Base-by-base conservation (phyloP, 2,113 vertebrate genomes). In the Oreotrochilus melanogaster region DNA sequence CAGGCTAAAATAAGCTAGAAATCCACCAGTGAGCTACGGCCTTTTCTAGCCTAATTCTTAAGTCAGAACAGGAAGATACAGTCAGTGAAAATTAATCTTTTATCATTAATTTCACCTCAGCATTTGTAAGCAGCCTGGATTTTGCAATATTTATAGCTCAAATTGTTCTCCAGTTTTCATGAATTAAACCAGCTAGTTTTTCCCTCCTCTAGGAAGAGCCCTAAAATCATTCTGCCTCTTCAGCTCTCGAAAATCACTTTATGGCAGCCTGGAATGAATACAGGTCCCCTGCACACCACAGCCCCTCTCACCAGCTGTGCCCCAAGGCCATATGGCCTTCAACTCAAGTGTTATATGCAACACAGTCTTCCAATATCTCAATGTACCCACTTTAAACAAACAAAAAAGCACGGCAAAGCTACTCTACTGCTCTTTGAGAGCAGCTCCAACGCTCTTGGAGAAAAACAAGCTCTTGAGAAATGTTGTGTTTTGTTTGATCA, bases 241-340 rank as follows among this genome's bases (percentile, higher is more conserved):
- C 43, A 42, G 33, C 37, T 73, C 35, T 51, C 1, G 0, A 47
- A n/a, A 67, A 24, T 4, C n/a, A 17, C 43, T 33, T 62, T 18
- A 19, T 10, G n/a, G n/a, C 45, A 73, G 42, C 11, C 42, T 33
- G 48, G 21, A 27, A 71, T 54, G 45, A 79, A 18, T 9, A 10
- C 30, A 54, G 19, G 22, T 8, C 11, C 39, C 18, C 25, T 22
- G 17, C 4, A 8, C 5, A 18, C 11, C 0, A 0, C n/a, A 51
- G 12, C 7, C 31, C 30, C 24, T 66, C 31, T 67, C 53, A 56
- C 21, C 53, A 78, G 39, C 14, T 12, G 11, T 30, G 33, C 22
- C 54, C 54, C 54, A 42, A 78, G 15, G 45, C 42, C 30, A 11
- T 4, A 30, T 3, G 69, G 17, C 14, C 33, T 39, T 76, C 60